Base-by-base conservation (phyloP, 2,888 invertebrate genomes). In the Chromoteleia sp. region DNA sequence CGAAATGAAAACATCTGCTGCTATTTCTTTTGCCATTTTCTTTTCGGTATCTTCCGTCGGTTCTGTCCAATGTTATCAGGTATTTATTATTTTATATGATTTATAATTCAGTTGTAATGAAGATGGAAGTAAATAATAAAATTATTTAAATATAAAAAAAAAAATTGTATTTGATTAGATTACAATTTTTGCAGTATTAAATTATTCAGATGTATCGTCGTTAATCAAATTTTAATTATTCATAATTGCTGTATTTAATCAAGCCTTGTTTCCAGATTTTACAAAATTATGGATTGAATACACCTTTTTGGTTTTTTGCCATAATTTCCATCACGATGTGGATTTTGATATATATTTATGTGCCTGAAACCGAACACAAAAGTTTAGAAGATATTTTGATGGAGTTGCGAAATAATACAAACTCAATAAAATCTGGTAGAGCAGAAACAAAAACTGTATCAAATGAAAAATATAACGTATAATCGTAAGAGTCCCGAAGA, bases 301-400 rank as follows among this genome's bases (percentile, higher is more conserved):
- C 84, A 65, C 89, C 91, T 0, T 86, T 91, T 50, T 88, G 88
- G 88, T 83, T 76, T 63, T 90, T 91, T 73, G 81, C 89, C 3
- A 82, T 50, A 14, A 86, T 91, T 73, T 88, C 90, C 8, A 76
- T 86, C 54, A 25, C 89, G 41, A 63, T 90, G 65, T 90, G 89
- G 89, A 80, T 89, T 30, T 80, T 91, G 59, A 89, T 90, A 71
- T 91, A 90, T 81, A 80, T 87, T 50, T 89, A 87, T 84, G 91
- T 91, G 29, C 90, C 91, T 2, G 91, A 91, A 81, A 91, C 91
- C 12, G 91, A 91, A 78, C 91, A 90, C 61, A 91, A 90, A 81
- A 90, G 88, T 81, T 86, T 91, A 84, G 90, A 90, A 75, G 90
- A 91, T 75, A 91, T 91, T 86, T 90, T 91, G 70, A 84, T 86